A percentile compares a stretch with the other conserved stretches of the same genome.
Conservation (phyloP, 2,888 invertebrate genomes). For the Lathronympha strigana region DNA sequence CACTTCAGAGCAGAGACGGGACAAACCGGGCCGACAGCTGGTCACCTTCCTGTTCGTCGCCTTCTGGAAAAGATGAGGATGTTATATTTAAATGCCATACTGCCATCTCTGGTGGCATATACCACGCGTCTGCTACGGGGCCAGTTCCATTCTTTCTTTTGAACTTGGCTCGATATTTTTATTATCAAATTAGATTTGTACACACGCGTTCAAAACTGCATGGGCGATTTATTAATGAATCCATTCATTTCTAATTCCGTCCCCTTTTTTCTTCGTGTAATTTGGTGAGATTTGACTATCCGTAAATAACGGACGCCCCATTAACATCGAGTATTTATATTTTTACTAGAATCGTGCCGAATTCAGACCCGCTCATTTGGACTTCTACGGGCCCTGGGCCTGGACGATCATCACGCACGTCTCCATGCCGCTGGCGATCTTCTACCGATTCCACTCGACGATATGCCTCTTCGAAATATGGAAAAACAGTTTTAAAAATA, state of each 20-base stretch:
- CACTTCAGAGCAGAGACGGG: conserved; percentile 87
- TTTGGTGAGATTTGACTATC: too few species aligned
- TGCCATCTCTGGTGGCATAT: conserved; percentile 91
- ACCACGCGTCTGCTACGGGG: too few species aligned
- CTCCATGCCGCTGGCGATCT: conserved; percentile 94
- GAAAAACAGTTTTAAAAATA: conserved; percentile 94
- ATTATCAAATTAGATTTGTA: too few species aligned
- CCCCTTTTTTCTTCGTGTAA: too few species aligned
- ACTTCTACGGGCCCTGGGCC: conserved; percentile 94
- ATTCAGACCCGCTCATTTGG: conserved; percentile 91
- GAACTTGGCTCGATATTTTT: too few species aligned
- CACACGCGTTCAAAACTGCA: too few species aligned
- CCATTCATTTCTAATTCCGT: too few species aligned
- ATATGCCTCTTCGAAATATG: conserved; percentile 97
- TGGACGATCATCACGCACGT: conserved; percentile 96
- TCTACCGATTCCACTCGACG: conserved; percentile 95
- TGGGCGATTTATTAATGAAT: too few species aligned
- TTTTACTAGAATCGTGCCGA: conserved; percentile 88
- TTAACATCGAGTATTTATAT: conserved; percentile 7
- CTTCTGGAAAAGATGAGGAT: conserved; percentile 85
- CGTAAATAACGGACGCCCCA: too few species aligned
- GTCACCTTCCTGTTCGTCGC: conserved; percentile 93
- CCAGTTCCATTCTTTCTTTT: too few species aligned
- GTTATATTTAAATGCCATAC: too few species aligned
- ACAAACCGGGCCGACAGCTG: conserved; percentile 93